These are phyloP conservation scores for Drosophila mimica DNA, from an alignment of 2,888 invertebrate species.

Conservation along the genomic window DNA sequence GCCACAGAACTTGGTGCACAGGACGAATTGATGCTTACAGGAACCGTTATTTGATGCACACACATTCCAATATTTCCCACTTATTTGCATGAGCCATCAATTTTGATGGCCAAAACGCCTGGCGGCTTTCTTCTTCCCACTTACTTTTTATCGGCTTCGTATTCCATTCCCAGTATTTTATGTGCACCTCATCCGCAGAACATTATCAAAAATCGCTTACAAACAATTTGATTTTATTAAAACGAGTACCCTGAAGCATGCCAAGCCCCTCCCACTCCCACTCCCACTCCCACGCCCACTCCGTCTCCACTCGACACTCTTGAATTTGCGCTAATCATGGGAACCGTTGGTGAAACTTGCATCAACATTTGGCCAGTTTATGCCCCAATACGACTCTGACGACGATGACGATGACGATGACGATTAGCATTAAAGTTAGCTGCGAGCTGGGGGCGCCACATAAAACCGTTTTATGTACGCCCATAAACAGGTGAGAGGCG, in stretches of 20 bases:
- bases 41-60: constrained; percentile 10
- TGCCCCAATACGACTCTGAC: constrained; percentile 50
- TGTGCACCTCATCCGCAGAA: constrained; percentile 44
- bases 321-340: constrained; percentile 62
- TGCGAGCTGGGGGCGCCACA: constrained; percentile 38
- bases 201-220: constrained; percentile 64
- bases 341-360: constrained; percentile 28
- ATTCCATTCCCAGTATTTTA: constrained; percentile 39
- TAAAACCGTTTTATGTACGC: constrained; percentile 71
- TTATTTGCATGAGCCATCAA: constrained; percentile 44
- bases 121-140: constrained; percentile 8
- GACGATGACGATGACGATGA: constrained; percentile 61
- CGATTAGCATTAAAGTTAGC: constrained; percentile 78
- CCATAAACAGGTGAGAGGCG: constrained; percentile 69
- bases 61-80: constrained; percentile 19
- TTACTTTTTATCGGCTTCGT: background rate
- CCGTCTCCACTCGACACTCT: background rate
- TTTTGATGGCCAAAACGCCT: constrained; percentile 30
- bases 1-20: background rate
- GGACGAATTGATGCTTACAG: constrained; percentile 6
- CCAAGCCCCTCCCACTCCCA: background rate
- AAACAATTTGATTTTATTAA: constrained; percentile 74
- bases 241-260: constrained; percentile 44
- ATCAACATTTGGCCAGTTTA: constrained; percentile 44
- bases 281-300: no score